Evolutionary conservation across 2,113 vertebrate species (phyloP).

Genomic region (Lagopus muta): DNA sequence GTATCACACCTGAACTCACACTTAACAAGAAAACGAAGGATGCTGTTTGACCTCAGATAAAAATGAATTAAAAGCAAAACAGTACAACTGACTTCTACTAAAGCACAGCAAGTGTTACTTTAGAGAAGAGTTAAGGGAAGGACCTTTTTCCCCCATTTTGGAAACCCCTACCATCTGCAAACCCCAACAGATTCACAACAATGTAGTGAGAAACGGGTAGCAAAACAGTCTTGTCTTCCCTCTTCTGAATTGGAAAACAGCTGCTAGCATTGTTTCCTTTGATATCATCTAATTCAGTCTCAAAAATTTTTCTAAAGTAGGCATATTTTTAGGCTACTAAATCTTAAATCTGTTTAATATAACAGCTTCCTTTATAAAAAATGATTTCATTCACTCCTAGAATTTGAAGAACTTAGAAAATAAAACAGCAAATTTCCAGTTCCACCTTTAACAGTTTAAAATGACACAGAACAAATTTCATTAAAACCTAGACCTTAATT

Average conservation of each 20-base stretch:
- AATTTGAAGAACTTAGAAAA: background rate
- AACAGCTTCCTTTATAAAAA: background rate
- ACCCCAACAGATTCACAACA: background rate
- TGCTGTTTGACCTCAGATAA: background rate
- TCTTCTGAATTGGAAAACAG: background rate
- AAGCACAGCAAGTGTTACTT: background rate
- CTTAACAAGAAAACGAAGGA: background rate
- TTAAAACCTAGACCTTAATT: background rate
- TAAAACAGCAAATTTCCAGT: background rate
- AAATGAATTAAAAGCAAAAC: background rate
- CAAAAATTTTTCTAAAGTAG: background rate
- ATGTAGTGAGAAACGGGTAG: background rate
- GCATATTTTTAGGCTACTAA: background rate
- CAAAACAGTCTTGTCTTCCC: background rate
- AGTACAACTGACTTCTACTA: background rate
- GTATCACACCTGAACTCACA: background rate
- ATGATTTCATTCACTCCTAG: background rate
- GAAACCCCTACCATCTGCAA: background rate
- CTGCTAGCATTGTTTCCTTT: background rate
- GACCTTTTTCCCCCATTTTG: background rate
- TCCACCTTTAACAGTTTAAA: background rate
- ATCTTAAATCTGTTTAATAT: background rate
- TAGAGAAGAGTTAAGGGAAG: background rate
- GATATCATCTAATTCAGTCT: background rate
- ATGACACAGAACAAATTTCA: background rate